Evolutionary conservation across 2,113 vertebrate genomes (phyloP), one percentile per base, ranked within the genome.

Genomic region (Pyxicephalus adspersus): DNA sequence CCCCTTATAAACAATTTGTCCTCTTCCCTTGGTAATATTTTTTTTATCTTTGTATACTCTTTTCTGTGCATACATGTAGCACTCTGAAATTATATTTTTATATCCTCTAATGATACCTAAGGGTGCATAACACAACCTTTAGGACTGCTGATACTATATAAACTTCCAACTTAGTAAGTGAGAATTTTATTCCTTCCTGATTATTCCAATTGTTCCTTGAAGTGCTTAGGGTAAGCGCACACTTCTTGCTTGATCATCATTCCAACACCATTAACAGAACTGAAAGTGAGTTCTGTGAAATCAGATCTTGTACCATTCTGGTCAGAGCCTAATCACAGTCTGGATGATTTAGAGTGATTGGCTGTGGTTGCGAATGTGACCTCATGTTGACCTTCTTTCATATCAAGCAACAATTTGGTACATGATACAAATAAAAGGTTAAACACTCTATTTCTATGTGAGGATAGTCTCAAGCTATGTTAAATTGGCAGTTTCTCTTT

Each of bases 361-460:
- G 92, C 90, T 87, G 28, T 25, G 29, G 88, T 77, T 90, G 92
- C 91, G 94, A 89, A 87, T 90, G 88, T 87, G 93, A 94, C 95
- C 95, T 84, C 88, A 16, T 85, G 87, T 86, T 95, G 93, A 96
- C 93, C 95, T 91, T 86, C 85, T 85, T 67, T 83, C 88, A 91
- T 89, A 92, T 86, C 76, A 86, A 91, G 92, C 86, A 87, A 74
- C 15, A 84, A 86, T 94, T 95, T 92, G 90, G 80, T 92, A 90
- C 87, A 92, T 89, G 94, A 92, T 92, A 86, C 91, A 92, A 89
- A 86, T 84, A 88, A 89, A 91, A 93, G 92, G 91, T 91, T 91
- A 90, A 92, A 90, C 81, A 88, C 89, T 84, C 61, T 78, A 15
- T 85, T 84, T 90, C 85, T 29, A 83, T 89, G 83, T 85, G 89